Base-by-base conservation (phyloP, 2,113 vertebrate genomes). In the Rattus rattus region DNA sequence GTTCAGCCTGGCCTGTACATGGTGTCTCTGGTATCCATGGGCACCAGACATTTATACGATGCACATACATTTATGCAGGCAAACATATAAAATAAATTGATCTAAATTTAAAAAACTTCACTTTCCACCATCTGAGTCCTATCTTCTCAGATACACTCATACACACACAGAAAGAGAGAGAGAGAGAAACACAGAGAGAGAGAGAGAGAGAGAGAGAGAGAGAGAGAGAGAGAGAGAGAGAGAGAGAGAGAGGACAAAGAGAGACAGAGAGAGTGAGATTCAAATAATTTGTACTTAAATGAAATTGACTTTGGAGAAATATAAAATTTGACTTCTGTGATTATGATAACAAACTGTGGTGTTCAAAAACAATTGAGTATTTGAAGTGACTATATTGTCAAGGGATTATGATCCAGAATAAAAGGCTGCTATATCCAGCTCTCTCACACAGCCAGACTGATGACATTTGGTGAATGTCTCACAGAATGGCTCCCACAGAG, bases 221-320 rank as follows among this genome's bases (percentile, higher is more conserved):
- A 61, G 16, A 61, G 59, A 61, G 59, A 61, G 59, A 61, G 16
- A 61, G 59, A 61, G 59, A 61, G 16, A 61, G 59, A 61, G 59
- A 61, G 16, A 61, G 59, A 61, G 59, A 61, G 59, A 61, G 59
- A 61, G 59, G 10, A 11, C 52, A 61, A 16, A 19, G 59, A 19
- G 59, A 61, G 59, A 19, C 13, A 61, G 16, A 19, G 59, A 5
- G 4, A 61, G n/a, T n/a, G 59, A 61, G 17, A 11, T 83, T 86
- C 36, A 92, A 93, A 80, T 84, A 49, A 76, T 67, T 86, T 83
- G 11, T 94, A 77, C 69, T 97, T 95, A 54, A 67, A 91, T 36
- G 33, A 72, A 56, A 88, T 20, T 39, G 39, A 12, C 24, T 70
- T 77, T 81, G 84, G 65, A 89, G 65, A 90, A 86, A 75, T 22